Evolutionary conservation across 2,113 vertebrate species (phyloP), one percentile per base, ranked within the genome.

Genomic region (Forbesichthys papilliferus): DNA sequence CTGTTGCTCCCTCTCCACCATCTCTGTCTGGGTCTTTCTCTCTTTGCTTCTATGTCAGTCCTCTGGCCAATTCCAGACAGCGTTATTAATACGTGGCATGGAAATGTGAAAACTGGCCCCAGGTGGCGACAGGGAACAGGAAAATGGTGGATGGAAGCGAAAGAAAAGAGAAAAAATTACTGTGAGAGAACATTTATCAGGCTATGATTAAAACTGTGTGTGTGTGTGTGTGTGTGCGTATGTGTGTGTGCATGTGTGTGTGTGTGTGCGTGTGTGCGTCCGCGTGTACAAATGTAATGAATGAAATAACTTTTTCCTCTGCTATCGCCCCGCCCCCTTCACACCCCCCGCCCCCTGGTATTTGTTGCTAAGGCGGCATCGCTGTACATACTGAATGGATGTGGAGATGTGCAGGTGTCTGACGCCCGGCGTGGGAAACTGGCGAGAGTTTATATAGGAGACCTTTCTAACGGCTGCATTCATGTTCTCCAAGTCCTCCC

Each of bases 381-480:
- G n/a, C 20, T 33, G 53, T 33, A 84, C 97, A 91, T 94, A 99
- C 98, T 99, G 96, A 82, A 98, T 96, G 82, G 93, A 80, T 5
- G 96, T 96, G 60, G 96, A 96, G 79, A 99, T 91, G 88, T 91
- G 95, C 74, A 99, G 93, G 54, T 80, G 93, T 48, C 97, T 90
- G 56, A 95, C 60, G 0, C 98, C 97, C 27, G 95, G 89, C 0
- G 95, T 97, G 11, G 96, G 96, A 76, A 98, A 98, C 92, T 98
- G 96, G 71, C 95, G 94, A 34, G 96, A 98, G 89, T 99, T 99
- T 89, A 99, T 98, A 92, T 99, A 99, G 79, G 97, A 97, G 68
- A 99, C 95, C 83, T 96, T 98, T 89, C 75, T 93, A 61, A 99
- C 93, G 36, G 96, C 97, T 10, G 72, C 86, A 86, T 96, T 97